phyloP scores from a whole-genome alignment of 1,140 invertebrate species.

The Globodera ellingtonae region DNA sequence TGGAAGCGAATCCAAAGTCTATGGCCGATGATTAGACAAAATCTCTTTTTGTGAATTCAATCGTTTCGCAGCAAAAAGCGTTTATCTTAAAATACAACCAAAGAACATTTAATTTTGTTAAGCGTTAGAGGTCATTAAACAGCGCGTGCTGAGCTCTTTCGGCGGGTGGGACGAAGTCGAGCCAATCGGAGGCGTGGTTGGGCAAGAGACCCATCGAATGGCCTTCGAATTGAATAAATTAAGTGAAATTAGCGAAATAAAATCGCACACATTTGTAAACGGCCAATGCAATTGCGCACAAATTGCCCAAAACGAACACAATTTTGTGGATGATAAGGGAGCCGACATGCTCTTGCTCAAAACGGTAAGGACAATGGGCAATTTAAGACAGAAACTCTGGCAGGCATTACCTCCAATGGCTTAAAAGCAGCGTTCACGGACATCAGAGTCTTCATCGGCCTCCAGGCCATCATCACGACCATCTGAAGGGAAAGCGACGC shows the following conservation, averaged over 20 bases:
- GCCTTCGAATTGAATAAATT: constrained; percentile 33
- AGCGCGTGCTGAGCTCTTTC: constrained; percentile 48
- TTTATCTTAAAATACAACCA: neutral
- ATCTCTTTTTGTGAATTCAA: too few species aligned
- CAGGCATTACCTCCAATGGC: constrained; percentile 41
- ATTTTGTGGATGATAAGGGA: constrained; percentile 78
- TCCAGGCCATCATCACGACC: constrained; percentile 96
- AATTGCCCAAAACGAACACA: constrained; percentile 90
- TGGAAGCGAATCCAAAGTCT: too few species aligned
- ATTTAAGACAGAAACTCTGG: neutral
- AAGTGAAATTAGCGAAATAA: neutral
- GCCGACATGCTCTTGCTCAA: constrained; percentile 44
- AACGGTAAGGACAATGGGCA: constrained; percentile 13
- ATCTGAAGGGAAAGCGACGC: constrained; percentile 69
- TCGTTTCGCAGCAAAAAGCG: neutral
- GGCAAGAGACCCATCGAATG: constrained; percentile 96
- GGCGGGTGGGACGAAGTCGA: constrained; percentile 79
- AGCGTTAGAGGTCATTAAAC: constrained; percentile 36
- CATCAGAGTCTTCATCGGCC: constrained; percentile 91
- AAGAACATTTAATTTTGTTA: neutral
- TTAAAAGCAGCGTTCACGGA: constrained; percentile 76
- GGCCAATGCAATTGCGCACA: constrained; percentile 86
- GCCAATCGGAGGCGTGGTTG: constrained; percentile 96
- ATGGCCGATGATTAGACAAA: too few species aligned
- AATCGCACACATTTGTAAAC: constrained; percentile 82